Conservation (phyloP, 2,888 invertebrate genomes). For the Stenodema calcarata region DNA sequence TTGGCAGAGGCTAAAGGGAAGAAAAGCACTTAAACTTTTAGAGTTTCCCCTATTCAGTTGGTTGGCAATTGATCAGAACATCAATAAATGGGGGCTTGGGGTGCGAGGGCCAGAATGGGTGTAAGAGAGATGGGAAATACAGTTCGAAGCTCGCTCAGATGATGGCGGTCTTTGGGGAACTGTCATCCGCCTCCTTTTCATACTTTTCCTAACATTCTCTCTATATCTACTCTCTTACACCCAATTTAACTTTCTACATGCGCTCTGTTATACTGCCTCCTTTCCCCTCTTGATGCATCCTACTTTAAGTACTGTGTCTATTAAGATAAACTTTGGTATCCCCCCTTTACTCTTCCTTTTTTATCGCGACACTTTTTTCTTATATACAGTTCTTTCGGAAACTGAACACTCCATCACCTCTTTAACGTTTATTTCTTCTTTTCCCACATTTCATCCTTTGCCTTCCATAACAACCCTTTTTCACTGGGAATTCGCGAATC, state of each 20-base stretch:
- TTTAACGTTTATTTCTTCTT: not conserved
- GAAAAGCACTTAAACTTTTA: constrained; percentile 49
- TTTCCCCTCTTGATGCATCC: not conserved
- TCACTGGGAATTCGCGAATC: too few relatives aligned
- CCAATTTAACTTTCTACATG: constrained; percentile 30
- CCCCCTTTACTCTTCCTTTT: not conserved
- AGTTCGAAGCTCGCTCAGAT: constrained; percentile 4
- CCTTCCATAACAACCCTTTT: too few relatives aligned
- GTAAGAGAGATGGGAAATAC: not conserved
- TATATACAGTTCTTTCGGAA: not conserved
- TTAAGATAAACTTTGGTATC: constrained; percentile 6
- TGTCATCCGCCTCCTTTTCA: constrained; percentile 29
- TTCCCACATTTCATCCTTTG: too few relatives aligned
- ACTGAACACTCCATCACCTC: not conserved
- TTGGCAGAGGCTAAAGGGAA: constrained; percentile 36
- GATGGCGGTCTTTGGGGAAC: constrained; percentile 22
- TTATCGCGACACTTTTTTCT: not conserved
- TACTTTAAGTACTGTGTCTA: not conserved
- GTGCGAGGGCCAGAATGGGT: not conserved
- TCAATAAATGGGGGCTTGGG: constrained; percentile 27
- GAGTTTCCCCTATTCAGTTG: constrained; percentile 44
- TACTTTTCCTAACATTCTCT: constrained; percentile 8
- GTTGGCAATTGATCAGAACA: constrained; percentile 49
- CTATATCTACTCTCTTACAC: constrained; percentile 23
- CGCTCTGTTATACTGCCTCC: not conserved